Evolutionary conservation across 64 coral and sea anemone species (phyloP).

Genomic region (Montipora sp.): DNA sequence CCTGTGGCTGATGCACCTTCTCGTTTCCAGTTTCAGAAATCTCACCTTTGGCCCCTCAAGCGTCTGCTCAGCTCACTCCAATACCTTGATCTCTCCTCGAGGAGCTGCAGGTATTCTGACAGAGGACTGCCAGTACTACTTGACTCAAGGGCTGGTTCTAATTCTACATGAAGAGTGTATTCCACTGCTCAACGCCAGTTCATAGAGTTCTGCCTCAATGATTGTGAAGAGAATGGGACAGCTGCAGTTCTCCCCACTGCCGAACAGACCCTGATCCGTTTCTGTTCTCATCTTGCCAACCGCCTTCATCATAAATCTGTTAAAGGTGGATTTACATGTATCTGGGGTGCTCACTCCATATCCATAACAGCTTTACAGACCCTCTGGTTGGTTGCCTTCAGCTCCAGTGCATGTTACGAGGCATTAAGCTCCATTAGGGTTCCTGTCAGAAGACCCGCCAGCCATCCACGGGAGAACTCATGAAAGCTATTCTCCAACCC

Average conservation of each 20-base stretch:
- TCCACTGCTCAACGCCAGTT: background rate
- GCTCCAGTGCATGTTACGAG: background rate
- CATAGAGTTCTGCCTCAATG: background rate
- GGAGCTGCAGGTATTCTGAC: background rate
- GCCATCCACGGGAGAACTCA: background rate
- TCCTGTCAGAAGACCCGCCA: background rate
- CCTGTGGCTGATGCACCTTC: background rate
- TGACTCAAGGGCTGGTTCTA: background rate
- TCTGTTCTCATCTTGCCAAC: background rate
- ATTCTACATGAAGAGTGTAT: background rate
- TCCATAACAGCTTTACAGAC: background rate
- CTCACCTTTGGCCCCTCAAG: background rate
- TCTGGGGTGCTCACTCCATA: slow-evolving; percentile 1
- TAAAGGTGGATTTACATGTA: background rate
- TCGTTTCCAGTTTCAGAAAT: background rate
- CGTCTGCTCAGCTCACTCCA: background rate
- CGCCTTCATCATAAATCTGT: background rate
- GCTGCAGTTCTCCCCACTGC: background rate
- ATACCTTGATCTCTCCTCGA: background rate
- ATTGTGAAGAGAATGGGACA: background rate
- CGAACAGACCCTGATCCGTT: background rate
- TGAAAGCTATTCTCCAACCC: background rate
- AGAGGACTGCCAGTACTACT: background rate
- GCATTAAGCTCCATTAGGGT: background rate
- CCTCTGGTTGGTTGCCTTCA: slow-evolving; percentile 1